Conservation (phyloP, 30 jellyfish, hydroid and myxozoan species). For the Calvadosia cruxmelitensis region DNA sequence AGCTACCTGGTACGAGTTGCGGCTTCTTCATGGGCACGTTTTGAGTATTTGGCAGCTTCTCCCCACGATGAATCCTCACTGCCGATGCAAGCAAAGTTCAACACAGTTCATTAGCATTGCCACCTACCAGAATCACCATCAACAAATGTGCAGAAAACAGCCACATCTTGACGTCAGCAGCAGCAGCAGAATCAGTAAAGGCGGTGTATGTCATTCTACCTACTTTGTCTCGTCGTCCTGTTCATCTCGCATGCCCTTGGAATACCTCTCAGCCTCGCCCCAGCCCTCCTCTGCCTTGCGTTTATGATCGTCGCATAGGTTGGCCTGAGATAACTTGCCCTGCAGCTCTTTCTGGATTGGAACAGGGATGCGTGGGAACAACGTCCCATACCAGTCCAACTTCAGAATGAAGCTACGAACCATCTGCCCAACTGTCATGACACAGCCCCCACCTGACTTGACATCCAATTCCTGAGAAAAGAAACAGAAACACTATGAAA, state of each 20-base stretch:
- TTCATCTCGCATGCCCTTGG: conserved; percentile 16
- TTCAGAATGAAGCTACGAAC: conserved; percentile 62
- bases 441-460: conserved; percentile 72
- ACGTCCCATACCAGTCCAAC: conserved; percentile 88
- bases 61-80: too few relatives aligned
- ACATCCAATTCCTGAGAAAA: conserved; percentile 49
- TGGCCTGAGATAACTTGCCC: conserved; percentile 27
- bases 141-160: too few relatives aligned
- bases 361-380: conserved; percentile 90
- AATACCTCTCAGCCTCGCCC: conserved; percentile 56
- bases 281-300: conserved; percentile 53
- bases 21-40: too few relatives aligned
- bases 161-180: too few relatives aligned
- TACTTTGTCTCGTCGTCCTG: not conserved
- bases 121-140: too few relatives aligned
- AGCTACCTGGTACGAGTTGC: too few relatives aligned
- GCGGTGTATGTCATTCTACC: not conserved
- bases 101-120: too few relatives aligned
- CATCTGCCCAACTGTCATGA: conserved; percentile 87
- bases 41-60: too few relatives aligned
- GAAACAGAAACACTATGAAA: too few relatives aligned
- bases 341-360: conserved; percentile 77
- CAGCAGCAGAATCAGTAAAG: too few relatives aligned
- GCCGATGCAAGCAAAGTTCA: too few relatives aligned
- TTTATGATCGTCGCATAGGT: conserved; percentile 73